Conservation (phyloP, 2,888 invertebrate species). For the Cinara cedri region DNA sequence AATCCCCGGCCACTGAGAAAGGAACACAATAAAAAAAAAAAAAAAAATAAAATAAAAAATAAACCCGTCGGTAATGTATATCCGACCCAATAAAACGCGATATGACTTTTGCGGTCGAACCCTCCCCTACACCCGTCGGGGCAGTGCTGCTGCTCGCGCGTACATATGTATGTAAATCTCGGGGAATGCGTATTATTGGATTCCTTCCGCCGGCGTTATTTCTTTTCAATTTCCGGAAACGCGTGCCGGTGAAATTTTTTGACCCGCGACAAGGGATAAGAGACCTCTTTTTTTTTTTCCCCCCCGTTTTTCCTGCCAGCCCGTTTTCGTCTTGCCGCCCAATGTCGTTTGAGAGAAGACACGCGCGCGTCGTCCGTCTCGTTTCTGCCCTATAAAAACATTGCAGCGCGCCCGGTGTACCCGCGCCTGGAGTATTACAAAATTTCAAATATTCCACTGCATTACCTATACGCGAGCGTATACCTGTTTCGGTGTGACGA, state of each 20-base stretch:
- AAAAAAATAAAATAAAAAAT: slow-evolving; percentile 11
- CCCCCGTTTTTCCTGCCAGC: neutral
- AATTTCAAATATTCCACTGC: slow-evolving; percentile 36
- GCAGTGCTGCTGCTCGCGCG: neutral
- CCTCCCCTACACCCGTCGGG: neutral
- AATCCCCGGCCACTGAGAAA: neutral
- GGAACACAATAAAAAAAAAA: slow-evolving; percentile 50
- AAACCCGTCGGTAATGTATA: slow-evolving; percentile 53
- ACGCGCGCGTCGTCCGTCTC: neutral
- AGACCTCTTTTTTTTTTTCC: neutral
- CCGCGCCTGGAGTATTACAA: neutral
- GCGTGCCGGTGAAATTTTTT: slow-evolving; percentile 38
- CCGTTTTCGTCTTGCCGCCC: neutral
- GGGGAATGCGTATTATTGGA: slow-evolving; percentile 53
- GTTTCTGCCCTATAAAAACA: neutral
- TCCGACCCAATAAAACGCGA: slow-evolving; percentile 55
- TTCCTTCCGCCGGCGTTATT: slow-evolving; percentile 52
- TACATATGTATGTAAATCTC: slow-evolving; percentile 41
- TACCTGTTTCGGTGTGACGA: no score
- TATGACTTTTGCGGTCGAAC: slow-evolving; percentile 56
- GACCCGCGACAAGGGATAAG: slow-evolving; percentile 30
- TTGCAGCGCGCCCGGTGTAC: neutral
- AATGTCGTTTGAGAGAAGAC: slow-evolving; percentile 9
- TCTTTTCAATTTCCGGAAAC: slow-evolving; percentile 51
- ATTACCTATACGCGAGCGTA: no score